Conservation (phyloP, 2,113 vertebrate species). For the Addax nasomaculatus region DNA sequence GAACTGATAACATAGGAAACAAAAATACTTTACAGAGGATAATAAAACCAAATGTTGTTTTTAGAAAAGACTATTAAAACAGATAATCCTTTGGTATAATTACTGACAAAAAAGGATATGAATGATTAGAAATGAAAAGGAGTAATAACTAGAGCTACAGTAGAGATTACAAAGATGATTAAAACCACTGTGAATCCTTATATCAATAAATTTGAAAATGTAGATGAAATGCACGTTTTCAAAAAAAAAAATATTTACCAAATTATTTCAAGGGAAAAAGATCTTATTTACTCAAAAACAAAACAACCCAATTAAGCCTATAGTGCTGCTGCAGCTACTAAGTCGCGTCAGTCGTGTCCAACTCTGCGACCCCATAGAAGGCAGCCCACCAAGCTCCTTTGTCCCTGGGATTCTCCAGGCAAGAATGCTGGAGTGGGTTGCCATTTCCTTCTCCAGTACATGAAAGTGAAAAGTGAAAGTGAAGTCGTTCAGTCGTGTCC, state of each 20-base stretch:
- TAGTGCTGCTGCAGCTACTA: no score
- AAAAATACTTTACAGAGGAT: not conserved
- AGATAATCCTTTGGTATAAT: not conserved
- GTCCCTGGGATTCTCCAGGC: no score
- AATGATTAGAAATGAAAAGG: not conserved
- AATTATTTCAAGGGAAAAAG: not conserved
- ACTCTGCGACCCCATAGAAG: no score
- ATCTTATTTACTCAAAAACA: not conserved
- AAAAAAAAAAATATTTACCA: not conserved
- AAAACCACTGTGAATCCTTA: not conserved
- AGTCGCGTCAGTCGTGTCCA: fast-evolving
- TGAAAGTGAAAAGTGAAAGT: no score
- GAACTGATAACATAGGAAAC: not conserved
- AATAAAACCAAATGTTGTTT: not conserved
- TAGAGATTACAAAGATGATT: not conserved
- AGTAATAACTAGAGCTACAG: not conserved
- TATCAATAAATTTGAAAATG: not conserved
- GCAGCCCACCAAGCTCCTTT: no score
- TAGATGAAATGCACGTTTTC: not conserved
- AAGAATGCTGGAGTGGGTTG: no score
- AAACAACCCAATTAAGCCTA: not conserved
- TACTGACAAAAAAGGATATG: not conserved
- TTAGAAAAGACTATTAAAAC: not conserved
- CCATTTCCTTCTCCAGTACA: no score
- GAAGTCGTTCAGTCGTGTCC: no score